Percentiles rank a stretch among this genome's conserved stretches.
These are phyloP conservation scores for Drosophila varians DNA, from an alignment of 1,140 invertebrate species.

Conservation along the genomic window DNA sequence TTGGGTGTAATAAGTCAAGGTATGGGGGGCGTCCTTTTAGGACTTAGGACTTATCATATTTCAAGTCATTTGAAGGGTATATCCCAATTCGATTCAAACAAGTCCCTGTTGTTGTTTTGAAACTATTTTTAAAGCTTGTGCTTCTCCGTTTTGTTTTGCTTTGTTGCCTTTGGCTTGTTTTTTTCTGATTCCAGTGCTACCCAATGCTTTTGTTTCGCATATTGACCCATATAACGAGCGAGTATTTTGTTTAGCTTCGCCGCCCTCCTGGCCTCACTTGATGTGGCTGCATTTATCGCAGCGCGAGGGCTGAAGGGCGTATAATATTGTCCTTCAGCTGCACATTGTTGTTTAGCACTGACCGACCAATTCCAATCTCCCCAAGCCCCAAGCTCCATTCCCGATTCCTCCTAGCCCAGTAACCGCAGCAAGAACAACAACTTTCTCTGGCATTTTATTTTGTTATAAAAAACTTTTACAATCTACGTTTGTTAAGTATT, in stretches of 20 bases:
- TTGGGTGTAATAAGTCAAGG: too few species aligned
- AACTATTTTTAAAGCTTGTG: conserved; percentile 30
- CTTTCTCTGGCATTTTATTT: conserved; percentile 64
- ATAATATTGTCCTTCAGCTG: conserved; percentile 65
- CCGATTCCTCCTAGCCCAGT: conserved; percentile 1
- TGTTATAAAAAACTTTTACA: conserved; percentile 80
- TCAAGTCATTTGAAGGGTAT: background rate
- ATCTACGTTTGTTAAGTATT: conserved; percentile 82
- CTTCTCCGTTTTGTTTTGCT: conserved; percentile 39
- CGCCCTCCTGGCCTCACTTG: conserved; percentile 29
- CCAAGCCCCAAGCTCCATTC: background rate
- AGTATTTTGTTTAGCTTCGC: conserved; percentile 40
- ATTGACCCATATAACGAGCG: conserved; percentile 72
- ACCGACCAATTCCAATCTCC: conserved; percentile 12
- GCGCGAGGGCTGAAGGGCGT: conserved; percentile 8
- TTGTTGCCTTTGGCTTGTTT: conserved; percentile 21
- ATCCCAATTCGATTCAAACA: background rate
- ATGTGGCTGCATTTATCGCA: conserved; percentile 56
- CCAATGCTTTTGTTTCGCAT: conserved; percentile 69
- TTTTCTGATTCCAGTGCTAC: conserved; percentile 29
- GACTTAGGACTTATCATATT: too few species aligned
- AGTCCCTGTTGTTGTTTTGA: conserved; percentile 4
- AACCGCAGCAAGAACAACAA: conserved; percentile 44
- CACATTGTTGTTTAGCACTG: conserved; percentile 60
- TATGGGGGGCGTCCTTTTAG: too few species aligned